Base-by-base conservation (phyloP, 2,113 vertebrate genomes). In the Hypomesus transpacificus region DNA sequence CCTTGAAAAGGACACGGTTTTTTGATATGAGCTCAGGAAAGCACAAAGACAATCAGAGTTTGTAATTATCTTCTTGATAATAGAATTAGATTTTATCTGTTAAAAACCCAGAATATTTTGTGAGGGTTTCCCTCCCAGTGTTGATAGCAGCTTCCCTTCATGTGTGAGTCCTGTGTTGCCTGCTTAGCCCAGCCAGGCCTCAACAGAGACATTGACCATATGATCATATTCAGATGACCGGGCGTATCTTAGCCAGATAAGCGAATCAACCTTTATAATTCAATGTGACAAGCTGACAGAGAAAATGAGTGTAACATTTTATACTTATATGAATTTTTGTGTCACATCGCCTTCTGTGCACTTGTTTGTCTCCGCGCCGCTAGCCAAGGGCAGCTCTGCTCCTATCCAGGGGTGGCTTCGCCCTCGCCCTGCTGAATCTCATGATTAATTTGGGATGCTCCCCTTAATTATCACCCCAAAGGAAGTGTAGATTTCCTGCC, bases 391-490 rank as follows among this genome's bases (percentile, higher is more conserved):
- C 96, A 93, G 81, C 89, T 91, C 94, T 95, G 91, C 89, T 91
- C 87, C 87, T 79, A 9, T 46, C 39, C 75, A 85, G 92, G 92
- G 91, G 87, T 91, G 91, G 90, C 85, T 39, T 76, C 90, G 91
- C 93, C 96, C 95, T 96, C 95, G 94, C 96, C 94, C 96, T 98
- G 93, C 92, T 98, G 95, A 95, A 92, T 95, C 93, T 93, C 93
- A 90, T 97, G 95, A 98, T 98, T 99, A 97, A 99, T 98, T 90
- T 94, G 92, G 93, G 96, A 95, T 92, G 94, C 94, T 93, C 89
- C 90, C 95, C 94, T 95, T 98, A 98, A 99, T 99, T 97, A 98
- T 94, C 94, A 96, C 91, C 95, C 96, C 95, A 96, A 96, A 96
- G 96, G 95, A 87, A 93, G 91, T 91, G 94, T 93, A 92, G 91